Evolutionary conservation across 2,888 invertebrate species (phyloP), one percentile per base, ranked within the genome.

Genomic region (Pandemis cinnamomeana): DNA sequence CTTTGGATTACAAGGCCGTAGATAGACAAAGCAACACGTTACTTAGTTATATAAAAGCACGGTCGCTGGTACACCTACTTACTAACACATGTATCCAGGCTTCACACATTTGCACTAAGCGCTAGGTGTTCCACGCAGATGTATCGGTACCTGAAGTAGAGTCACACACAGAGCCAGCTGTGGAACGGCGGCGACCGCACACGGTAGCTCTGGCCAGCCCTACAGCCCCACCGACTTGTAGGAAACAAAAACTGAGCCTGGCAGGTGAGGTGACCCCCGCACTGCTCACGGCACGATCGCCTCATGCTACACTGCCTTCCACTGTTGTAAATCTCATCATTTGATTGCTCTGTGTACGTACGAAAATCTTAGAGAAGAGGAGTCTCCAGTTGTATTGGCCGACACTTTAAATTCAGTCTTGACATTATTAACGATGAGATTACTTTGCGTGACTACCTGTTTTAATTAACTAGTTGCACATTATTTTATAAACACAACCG

Each of bases 161-260:
- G 78, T 83, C 83, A 86, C 88, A 88, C 81, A 83, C 79, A 77
- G 77, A 80, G 71, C 75, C 77, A 75, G 72, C 77, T 70, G 71
- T 77, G 77, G 82, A 84, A 82, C 84, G 83, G 83, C 86, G 86
- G 84, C 86, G 85, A 81, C 95, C 96, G 66, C 95, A 95, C 87
- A 96, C 96, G 82, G 93, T 96, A 84, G 95, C 96, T 86, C 92
- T 96, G 81, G 94, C 95, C 86, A 95, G 95, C 86, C 95, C 95
- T 70, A 95, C 95, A 80, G 95, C 95, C 76, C 95, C 95, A 81
- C 94, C 95, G 82, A 94, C 94, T 83, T 91, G 95, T 89, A 95
- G 96, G 87, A 96, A 96, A 89, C 96, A 96, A 86, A 95, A 96
- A 87, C 96, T 96, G 89, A 96, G 96, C 91, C 96, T 96, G 91